Evolutionary conservation across 1,140 invertebrate species (phyloP), one percentile per base, ranked within the genome.

Genomic region (Lamellibrachia luymesi): DNA sequence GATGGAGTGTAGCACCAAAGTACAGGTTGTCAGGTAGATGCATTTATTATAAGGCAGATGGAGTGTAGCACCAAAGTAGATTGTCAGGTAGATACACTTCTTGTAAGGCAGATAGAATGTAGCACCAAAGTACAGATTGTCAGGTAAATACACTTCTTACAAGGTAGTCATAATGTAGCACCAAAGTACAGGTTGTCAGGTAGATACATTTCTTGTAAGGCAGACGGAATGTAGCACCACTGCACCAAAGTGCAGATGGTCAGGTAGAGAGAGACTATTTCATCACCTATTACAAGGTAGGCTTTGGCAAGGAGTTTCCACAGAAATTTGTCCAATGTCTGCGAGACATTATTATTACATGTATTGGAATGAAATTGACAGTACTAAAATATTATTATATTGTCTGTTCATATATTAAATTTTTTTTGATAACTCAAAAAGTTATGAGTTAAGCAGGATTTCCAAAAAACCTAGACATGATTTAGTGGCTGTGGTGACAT

Each of bases 141-240:
- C 91, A 98, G 98, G 98, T 98, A 91, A 22, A 80, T 38, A 38
- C 13, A 10, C 64, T 80, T 80, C 2, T 17, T 22, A 80, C 6
- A 99, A 38, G 98, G 95, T 98, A 98, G 95, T 97, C 98, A 94
- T 98, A 99, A 96, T 99, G 98, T 97, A 98, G 98, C 8, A 98
- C 98, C 1, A 97, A 98, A 95, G 97, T 99, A n/a, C 98, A 99
- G 96, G 97, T 98, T 50, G 97, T 99, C 91, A 98, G 98, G 98
- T 98, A 92, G 2, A 52, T 10, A 80, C 64, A 38, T 38, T 80
- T 80, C 13, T 80, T 22, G 4, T 2, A 80, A 99, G 98, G 95
- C 98, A 98, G 95, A 97, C 98, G 94, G 98, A 99, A 96, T 99
- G 98, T 97, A 98, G 98, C 8, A 98, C 98, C 1, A 97, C 97